These are phyloP conservation scores for Tridacna gigas DNA, from an alignment of 2,888 invertebrate species.

Conservation along the genomic window DNA sequence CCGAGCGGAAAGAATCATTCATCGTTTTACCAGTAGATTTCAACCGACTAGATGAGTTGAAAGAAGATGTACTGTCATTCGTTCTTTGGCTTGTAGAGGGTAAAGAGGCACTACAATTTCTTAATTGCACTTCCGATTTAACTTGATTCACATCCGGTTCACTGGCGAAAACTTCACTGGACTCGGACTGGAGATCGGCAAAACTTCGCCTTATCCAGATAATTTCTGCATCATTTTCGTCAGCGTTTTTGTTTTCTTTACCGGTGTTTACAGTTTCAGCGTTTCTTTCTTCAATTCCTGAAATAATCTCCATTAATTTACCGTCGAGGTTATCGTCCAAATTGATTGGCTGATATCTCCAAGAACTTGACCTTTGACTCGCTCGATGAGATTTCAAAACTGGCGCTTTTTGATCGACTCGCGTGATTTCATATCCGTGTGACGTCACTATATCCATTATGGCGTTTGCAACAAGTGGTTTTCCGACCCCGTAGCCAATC, in stretches of 20 bases:
- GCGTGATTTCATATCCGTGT: constrained; percentile 45
- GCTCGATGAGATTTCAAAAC: constrained; percentile 21
- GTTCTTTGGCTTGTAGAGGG: constrained; percentile 35
- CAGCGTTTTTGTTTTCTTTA: constrained; percentile 9
- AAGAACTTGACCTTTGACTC: constrained; percentile 52
- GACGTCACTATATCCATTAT: constrained; percentile 53
- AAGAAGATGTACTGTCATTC: constrained; percentile 16
- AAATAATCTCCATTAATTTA: neutral
- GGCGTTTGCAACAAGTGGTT: constrained; percentile 55
- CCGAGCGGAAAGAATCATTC: constrained; percentile 51
- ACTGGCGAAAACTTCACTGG: constrained; percentile 23
- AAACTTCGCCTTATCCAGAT: constrained; percentile 51
- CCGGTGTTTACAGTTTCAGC: neutral
- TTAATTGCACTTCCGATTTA: constrained; percentile 31
- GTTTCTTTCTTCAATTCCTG: constrained; percentile 6
- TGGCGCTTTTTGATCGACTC: constrained; percentile 1
- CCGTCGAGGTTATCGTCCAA: constrained; percentile 15
- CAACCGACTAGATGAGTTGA: constrained; percentile 41
- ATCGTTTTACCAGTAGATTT: constrained; percentile 54
- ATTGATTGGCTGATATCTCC: constrained; percentile 52
- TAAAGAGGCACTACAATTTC: constrained; percentile 9
- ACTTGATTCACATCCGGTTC: constrained; percentile 32
- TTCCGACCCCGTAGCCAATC: constrained; percentile 55
- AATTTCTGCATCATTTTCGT: constrained; percentile 32
- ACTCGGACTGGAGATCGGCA: constrained; percentile 26